Percentiles rank a stretch among this genome's conserved stretches.
Evolutionary conservation across 2,888 invertebrate species (phyloP).

Genomic region (Macrophya alboannulata): DNA sequence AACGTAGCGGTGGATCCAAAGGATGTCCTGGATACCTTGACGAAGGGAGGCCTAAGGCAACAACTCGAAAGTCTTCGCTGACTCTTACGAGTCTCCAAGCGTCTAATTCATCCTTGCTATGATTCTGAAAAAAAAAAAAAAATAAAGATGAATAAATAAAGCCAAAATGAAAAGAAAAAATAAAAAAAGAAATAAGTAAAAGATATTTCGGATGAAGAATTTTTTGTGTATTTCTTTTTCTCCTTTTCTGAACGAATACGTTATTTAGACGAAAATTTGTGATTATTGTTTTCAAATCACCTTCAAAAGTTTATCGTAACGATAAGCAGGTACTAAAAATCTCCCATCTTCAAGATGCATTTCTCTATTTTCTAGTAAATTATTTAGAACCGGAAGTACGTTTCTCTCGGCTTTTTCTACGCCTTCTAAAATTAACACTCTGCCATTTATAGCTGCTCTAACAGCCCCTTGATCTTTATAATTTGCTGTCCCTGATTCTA

Average conservation of each 20-base stretch:
- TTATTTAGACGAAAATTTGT: slow-evolving; percentile 18
- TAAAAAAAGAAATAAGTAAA: slow-evolving; percentile 25
- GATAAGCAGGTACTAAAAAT: slow-evolving; percentile 92
- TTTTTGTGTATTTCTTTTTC: not conserved
- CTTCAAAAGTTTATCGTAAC: slow-evolving; percentile 94
- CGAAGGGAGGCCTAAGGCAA: slow-evolving; percentile 95
- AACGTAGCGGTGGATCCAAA: slow-evolving; percentile 96
- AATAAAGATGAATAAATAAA: too few relatives aligned
- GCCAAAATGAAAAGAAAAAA: not conserved
- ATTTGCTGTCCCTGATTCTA: slow-evolving; percentile 91
- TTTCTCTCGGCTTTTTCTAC: slow-evolving; percentile 99
- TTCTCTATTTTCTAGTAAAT: slow-evolving; percentile 97
- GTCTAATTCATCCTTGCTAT: slow-evolving; percentile 90
- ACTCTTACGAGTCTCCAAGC: slow-evolving; percentile 95
- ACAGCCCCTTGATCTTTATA: slow-evolving; percentile 99
- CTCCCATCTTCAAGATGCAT: slow-evolving; percentile 99
- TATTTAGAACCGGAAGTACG: slow-evolving; percentile 97
- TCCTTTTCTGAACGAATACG: not conserved
- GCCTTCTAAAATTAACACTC: slow-evolving; percentile 95
- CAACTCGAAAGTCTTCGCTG: slow-evolving; percentile 95
- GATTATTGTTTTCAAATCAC: slow-evolving; percentile 80
- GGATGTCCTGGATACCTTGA: slow-evolving; percentile 95
- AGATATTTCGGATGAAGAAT: slow-evolving; percentile 1
- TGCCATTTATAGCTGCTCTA: slow-evolving; percentile 93
- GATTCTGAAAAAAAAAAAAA: slow-evolving; percentile 85